phyloP scores from a whole-genome alignment of 2,797 vertebrate species.

The Sebastes variabilis region DNA sequence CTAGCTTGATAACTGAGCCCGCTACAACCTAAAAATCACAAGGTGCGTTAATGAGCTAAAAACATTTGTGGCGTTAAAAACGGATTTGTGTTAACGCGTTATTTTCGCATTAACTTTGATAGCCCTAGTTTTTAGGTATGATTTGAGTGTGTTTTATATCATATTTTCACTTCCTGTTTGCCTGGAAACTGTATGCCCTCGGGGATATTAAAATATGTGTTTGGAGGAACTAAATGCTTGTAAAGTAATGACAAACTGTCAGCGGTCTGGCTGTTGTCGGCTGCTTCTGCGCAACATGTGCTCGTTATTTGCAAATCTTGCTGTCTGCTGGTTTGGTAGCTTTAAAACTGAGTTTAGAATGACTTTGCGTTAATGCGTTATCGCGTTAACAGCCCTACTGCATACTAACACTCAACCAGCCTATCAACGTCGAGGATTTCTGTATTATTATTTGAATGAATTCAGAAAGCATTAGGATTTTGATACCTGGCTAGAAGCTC shows the following conservation, averaged over 20 bases:
- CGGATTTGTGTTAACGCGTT: no score
- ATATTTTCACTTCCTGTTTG: background rate
- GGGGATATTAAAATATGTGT: background rate
- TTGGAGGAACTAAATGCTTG: background rate
- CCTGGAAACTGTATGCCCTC: background rate
- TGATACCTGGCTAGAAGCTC: background rate
- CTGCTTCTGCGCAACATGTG: background rate
- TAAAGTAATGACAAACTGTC: conserved; percentile 33
- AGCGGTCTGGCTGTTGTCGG: background rate
- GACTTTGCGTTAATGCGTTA: no score
- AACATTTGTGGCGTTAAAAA: no score
- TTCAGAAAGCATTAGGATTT: background rate
- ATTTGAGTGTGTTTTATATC: background rate
- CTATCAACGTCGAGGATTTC: background rate
- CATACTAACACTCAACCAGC: background rate
- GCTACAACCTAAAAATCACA: no score
- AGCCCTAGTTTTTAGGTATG: background rate
- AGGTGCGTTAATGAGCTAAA: no score
- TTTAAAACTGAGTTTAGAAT: no score
- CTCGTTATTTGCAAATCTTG: conserved; percentile 48
- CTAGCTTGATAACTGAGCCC: no score
- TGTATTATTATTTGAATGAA: background rate
- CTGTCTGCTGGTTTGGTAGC: conserved; percentile 21
- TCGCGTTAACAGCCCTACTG: no score
- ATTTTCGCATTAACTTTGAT: no score